Base-by-base conservation (phyloP, 2,888 invertebrate genomes). In the Xestia ashworthii region DNA sequence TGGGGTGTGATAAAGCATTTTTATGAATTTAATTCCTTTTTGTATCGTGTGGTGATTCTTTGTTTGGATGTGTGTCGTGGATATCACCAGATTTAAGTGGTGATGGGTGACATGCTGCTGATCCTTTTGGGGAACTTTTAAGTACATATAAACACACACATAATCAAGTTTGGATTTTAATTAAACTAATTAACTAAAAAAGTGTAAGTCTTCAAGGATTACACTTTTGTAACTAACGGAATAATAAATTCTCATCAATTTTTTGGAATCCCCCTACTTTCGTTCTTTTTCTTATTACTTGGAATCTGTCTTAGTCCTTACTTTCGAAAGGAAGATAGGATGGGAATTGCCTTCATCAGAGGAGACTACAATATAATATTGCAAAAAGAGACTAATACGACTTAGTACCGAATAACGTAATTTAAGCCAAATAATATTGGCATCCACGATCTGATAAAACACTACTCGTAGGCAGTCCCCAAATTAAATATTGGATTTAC, bases 1-100 rank as follows among this genome's bases (percentile, higher is more conserved):
- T 93, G 90, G 92, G 90, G 92, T 92, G 92, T 92, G 91, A 94
- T 93, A 91, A 88, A 89, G 93, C 91, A 92, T 91, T 93, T 93
- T 92, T 91, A 91, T 91, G 86, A 88, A 88, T 88, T 84, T 89
- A 91, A 89, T 88, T 88, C 89, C 83, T 86, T 87, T 88, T 88
- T 85, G 83, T 90, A 77, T 58, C 77, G 75, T 81, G 83, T 88
- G 83, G 82, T 86, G 78, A 84, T 80, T 82, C 83, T 82, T 82
- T 83, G 82, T 83, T 77, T 83, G 71, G 67, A 16, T 19, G 32
- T 71, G 71, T 77, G 60, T 60, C 41, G 48, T 80, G 82, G 67
- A 48, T 76, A 65, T 71, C 64, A 62, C 41, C 53, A 55, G 67
- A n/a, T 70, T 50, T 4, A 50, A 25, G 46, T 25, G 32, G 44